phyloP scores from a whole-genome alignment of 2,888 invertebrate species.

The Scelioninae gen. 2 region DNA sequence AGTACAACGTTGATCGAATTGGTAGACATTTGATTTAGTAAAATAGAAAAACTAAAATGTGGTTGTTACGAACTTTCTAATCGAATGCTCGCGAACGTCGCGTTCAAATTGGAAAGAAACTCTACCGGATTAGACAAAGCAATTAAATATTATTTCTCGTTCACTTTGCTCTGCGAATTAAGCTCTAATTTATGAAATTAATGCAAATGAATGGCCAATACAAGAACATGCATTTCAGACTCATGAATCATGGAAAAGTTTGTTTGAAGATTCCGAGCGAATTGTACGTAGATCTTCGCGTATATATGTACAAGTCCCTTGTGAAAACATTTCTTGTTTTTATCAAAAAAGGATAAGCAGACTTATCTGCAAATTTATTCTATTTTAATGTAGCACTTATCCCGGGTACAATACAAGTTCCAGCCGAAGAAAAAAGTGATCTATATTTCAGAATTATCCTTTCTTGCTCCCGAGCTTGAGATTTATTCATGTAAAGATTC shows the following conservation, averaged over 20 bases:
- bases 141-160: constrained; percentile 10
- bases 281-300: not conserved
- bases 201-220: constrained; percentile 48
- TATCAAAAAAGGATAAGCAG: constrained; percentile 41
- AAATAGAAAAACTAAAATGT: too few relatives aligned
- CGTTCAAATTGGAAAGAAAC: too few relatives aligned
- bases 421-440: constrained; percentile 21
- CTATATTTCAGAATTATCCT: constrained; percentile 47
- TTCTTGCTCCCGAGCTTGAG: constrained; percentile 5
- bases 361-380: constrained; percentile 46
- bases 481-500: constrained; percentile 53
- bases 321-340: constrained; percentile 23
- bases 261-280: constrained; percentile 23
- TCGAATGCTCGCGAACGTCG: too few relatives aligned
- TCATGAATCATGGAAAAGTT: constrained; percentile 54
- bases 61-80: too few relatives aligned
- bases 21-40: too few relatives aligned
- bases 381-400: constrained; percentile 51
- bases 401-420: constrained; percentile 31
- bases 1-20: too few relatives aligned
- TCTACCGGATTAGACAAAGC: too few relatives aligned
- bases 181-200: constrained; percentile 39
- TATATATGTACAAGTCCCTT: constrained; percentile 5
- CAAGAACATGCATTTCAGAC: constrained; percentile 40
- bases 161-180: constrained; percentile 9